Conservation (phyloP, 2,113 vertebrate genomes). For the Raja brachyura region DNA sequence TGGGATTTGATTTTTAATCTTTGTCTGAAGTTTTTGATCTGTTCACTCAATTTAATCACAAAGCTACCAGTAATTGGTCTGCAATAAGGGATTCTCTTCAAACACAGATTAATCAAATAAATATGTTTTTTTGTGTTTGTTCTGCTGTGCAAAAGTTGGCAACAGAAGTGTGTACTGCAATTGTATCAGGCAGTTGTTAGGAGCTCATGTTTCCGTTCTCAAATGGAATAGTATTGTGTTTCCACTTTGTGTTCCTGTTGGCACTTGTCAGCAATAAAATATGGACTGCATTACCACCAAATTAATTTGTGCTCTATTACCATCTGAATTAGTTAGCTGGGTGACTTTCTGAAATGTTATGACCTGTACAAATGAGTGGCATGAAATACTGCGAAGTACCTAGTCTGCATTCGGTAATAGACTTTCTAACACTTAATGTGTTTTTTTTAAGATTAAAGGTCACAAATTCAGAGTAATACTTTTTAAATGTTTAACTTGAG, state of each 20-base stretch:
- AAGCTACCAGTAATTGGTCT: not conserved
- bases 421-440: not conserved
- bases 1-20: too few relatives aligned
- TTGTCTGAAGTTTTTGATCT: too few relatives aligned
- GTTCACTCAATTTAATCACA: too few relatives aligned
- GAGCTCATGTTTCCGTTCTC: not conserved
- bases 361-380: not conserved
- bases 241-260: not conserved
- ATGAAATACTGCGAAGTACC: not conserved
- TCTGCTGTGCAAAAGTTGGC: not conserved
- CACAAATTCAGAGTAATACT: not conserved
- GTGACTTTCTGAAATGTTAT: not conserved
- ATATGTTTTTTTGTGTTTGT: not conserved
- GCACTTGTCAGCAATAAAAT: not conserved
- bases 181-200: not conserved
- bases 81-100: not conserved
- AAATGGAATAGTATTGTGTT: not conserved
- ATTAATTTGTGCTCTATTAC: not conserved
- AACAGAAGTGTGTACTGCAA: not conserved
- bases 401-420: not conserved
- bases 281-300: not conserved
- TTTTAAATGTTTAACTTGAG: not conserved
- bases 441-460: not conserved
- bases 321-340: not conserved
- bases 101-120: not conserved